These are phyloP conservation scores for Pomacea maculata DNA, from an alignment of 1,140 invertebrate species.

Conservation along the genomic window DNA sequence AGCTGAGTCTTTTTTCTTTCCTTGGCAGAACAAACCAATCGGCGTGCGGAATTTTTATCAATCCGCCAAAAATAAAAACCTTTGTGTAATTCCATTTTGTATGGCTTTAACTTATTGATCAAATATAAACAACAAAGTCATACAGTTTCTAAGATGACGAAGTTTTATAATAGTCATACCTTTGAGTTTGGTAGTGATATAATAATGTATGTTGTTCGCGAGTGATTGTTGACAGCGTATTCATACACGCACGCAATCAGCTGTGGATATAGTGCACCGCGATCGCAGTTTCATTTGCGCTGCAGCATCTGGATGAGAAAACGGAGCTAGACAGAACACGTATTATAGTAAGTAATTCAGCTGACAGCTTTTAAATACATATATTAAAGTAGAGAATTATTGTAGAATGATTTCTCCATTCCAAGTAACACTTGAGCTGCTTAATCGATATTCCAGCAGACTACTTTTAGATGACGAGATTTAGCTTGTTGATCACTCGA, in stretches of 20 bases:
- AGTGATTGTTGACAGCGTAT: conserved; percentile 4
- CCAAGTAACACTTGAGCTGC: no score
- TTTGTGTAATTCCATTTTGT: neutral
- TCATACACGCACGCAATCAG: conserved; percentile 15
- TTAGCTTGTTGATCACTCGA: no score
- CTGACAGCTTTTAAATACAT: neutral
- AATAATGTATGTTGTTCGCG: neutral
- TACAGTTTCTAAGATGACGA: neutral
- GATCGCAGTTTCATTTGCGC: neutral
- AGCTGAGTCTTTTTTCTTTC: no score
- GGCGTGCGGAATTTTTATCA: no score
- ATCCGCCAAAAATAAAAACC: neutral
- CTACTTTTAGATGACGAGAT: no score
- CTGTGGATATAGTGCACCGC: neutral
- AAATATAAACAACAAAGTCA: neutral
- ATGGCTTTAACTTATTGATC: neutral
- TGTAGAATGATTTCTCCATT: neutral
- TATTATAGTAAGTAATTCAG: neutral
- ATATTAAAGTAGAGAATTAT: neutral
- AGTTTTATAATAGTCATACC: neutral
- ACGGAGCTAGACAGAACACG: no score
- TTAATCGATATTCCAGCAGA: no score
- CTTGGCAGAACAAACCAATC: no score
- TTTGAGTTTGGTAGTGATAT: neutral
- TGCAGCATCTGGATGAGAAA: neutral